These are phyloP conservation scores for Falco cherrug DNA, from an alignment of 2,797 vertebrate species.

Conservation along the genomic window DNA sequence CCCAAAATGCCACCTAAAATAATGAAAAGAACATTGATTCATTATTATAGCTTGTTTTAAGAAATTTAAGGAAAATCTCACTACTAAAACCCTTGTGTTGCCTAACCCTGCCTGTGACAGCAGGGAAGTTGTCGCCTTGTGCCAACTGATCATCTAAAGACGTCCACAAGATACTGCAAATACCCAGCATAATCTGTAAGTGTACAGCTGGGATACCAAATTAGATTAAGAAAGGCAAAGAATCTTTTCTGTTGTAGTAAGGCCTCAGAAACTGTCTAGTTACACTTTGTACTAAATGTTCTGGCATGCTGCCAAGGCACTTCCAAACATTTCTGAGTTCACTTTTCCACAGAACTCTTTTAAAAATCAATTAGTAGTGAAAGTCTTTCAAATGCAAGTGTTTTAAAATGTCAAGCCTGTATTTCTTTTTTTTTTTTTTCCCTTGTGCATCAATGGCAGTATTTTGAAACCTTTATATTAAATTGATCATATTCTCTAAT, in stretches of 20 bases:
- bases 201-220: conserved; percentile 69
- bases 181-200: conserved; percentile 48
- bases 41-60: conserved; percentile 4
- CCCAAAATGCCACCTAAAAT: neutral
- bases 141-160: conserved; percentile 62
- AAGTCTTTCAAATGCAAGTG: conserved; percentile 76
- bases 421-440: conserved; percentile 26
- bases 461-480: conserved; percentile 75
- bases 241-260: conserved; percentile 65
- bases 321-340: conserved; percentile 79
- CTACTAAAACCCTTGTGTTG: neutral
- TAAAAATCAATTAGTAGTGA: conserved; percentile 82
- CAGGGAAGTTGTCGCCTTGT: conserved; percentile 40
- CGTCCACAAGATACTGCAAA: conserved; percentile 51
- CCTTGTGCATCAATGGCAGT: conserved; percentile 66
- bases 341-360: conserved; percentile 79
- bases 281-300: conserved; percentile 77
- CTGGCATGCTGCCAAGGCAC: conserved; percentile 76
- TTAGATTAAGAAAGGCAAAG: conserved; percentile 67
- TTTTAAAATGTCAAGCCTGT: conserved; percentile 80
- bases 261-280: conserved; percentile 75
- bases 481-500: conserved; percentile 77
- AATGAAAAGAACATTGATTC: neutral
- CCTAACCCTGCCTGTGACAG: conserved; percentile 37
- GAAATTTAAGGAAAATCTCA: conserved; percentile 12